Evolutionary conservation across 2,113 vertebrate species (phyloP), one percentile per base, ranked within the genome.

Genomic region (Hyaena hyaena): DNA sequence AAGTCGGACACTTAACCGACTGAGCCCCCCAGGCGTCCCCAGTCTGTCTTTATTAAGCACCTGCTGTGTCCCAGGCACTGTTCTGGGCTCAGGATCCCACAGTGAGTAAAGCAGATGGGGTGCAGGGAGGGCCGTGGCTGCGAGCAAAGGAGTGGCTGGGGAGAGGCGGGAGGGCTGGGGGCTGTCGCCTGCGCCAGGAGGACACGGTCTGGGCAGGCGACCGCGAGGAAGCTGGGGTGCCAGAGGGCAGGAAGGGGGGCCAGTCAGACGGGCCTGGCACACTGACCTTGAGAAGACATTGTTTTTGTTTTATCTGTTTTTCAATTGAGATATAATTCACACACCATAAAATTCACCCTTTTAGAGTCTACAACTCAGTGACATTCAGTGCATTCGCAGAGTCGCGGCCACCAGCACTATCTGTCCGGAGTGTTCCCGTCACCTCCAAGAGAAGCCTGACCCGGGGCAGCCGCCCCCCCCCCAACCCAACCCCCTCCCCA

Each of bases 121-220:
- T 6, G 5, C 16, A 12, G 63, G 39, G 61, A 28, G 26, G 61
- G 28, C 61, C 3, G 69, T 39, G 71, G 4, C 2, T 2, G 39
- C 8, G 39, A 39, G 10, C 5, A 14, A n/a, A 2, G 2, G 73
- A 2, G 66, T 31, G 76, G 55, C 2, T 1, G 3, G 68, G 77
- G 58, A 9, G 74, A 15, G 33, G 1, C 12, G 19, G 5, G 33
- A 16, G 7, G 35, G 53, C 28, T 17, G 33, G 21, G 58, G 15
- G 81, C 48, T 10, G 48, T 35, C 12, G 0, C 68, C 1, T 5
- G 50, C 35, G 39, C 14, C 14, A 1, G 2, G 77, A n/a, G 50
- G 31, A 19, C 9, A 14, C 9, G 48, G 17, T 6, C n/a, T 21
- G n/a, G 77, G 28, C 7, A 11, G 43, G 23, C 73, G 24, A 39